Evolutionary conservation across 2,113 vertebrate genomes (phyloP).

Genomic region (Orycteropus afer): DNA sequence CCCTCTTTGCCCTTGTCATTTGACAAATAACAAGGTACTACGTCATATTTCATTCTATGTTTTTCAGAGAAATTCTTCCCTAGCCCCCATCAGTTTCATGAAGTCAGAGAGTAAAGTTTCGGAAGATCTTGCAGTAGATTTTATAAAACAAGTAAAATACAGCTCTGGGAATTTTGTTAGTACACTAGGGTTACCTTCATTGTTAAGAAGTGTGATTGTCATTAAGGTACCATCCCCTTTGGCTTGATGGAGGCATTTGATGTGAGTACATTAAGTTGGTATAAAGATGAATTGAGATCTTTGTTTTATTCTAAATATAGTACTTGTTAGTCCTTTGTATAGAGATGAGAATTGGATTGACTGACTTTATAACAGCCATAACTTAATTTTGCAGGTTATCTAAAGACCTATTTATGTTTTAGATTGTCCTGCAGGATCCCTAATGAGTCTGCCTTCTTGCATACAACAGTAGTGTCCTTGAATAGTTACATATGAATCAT

Average conservation of each 20-base stretch:
- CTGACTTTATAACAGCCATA: not conserved
- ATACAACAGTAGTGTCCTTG: not conserved
- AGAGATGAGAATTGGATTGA: not conserved
- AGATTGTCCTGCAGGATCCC: not conserved
- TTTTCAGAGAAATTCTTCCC: conserved; percentile 12
- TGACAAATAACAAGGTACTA: conserved; percentile 28
- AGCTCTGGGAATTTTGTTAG: not conserved
- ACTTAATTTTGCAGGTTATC: not conserved
- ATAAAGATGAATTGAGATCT: not conserved
- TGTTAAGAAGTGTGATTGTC: not conserved
- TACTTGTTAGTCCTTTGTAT: not conserved
- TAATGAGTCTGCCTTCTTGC: not conserved
- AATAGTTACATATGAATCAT: conserved; percentile 44
- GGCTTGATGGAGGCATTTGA: not conserved
- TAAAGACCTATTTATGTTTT: not conserved
- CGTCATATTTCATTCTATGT: not conserved
- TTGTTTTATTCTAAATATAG: not conserved
- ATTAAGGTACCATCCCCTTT: not conserved
- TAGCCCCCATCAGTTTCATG: not conserved
- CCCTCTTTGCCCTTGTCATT: not conserved
- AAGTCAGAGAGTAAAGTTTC: conserved; percentile 56
- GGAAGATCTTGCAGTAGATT: conserved; percentile 21
- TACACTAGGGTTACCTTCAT: conserved; percentile 37
- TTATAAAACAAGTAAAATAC: conserved; percentile 18
- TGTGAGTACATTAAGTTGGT: not conserved